A percentile compares a stretch with the other conserved stretches of the same genome.
phyloP scores from a whole-genome alignment of 2,797 vertebrate species.

The Podarcis siculus region DNA sequence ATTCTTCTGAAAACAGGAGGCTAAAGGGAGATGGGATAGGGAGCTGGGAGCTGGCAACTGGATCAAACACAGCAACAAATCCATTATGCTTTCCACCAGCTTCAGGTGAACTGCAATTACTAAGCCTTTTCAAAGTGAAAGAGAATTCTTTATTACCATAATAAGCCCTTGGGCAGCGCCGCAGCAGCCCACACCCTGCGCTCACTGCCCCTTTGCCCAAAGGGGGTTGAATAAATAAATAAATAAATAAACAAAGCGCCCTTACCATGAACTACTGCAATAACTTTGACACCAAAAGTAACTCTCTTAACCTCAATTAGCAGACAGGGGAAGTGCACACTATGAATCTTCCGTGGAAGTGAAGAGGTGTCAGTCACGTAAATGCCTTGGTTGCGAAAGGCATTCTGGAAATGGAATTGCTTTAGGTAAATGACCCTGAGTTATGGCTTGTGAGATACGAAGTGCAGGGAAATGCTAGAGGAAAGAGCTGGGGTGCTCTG shows the following conservation, averaged over 20 bases:
- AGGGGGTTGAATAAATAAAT: background rate
- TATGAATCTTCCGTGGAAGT: constrained; percentile 50
- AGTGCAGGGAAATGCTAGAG: constrained; percentile 13
- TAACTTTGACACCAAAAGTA: constrained; percentile 42
- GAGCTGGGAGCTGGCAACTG: background rate
- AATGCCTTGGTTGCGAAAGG: constrained; percentile 41
- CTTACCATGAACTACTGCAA: background rate
- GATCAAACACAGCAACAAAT: background rate
- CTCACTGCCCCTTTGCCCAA: background rate
- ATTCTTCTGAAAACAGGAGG: too few relatives aligned
- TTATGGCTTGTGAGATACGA: background rate
- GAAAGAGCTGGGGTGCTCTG: background rate
- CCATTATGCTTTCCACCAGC: background rate
- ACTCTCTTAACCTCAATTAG: constrained; percentile 64
- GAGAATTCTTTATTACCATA: background rate
- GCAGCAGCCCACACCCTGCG: too few relatives aligned
- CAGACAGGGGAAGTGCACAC: constrained; percentile 23
- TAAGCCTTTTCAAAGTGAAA: background rate
- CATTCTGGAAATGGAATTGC: constrained; percentile 48
- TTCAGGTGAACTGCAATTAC: background rate
- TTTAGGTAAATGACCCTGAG: constrained; percentile 58
- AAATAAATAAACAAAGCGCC: too few relatives aligned
- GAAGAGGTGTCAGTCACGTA: constrained; percentile 38
- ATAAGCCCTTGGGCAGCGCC: background rate
- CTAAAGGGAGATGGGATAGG: too few relatives aligned